A percentile compares a stretch with the other conserved stretches of the same genome.
These are phyloP conservation scores for Orius laevigatus DNA, from an alignment of 1,140 invertebrate genomes.

Conservation along the genomic window DNA sequence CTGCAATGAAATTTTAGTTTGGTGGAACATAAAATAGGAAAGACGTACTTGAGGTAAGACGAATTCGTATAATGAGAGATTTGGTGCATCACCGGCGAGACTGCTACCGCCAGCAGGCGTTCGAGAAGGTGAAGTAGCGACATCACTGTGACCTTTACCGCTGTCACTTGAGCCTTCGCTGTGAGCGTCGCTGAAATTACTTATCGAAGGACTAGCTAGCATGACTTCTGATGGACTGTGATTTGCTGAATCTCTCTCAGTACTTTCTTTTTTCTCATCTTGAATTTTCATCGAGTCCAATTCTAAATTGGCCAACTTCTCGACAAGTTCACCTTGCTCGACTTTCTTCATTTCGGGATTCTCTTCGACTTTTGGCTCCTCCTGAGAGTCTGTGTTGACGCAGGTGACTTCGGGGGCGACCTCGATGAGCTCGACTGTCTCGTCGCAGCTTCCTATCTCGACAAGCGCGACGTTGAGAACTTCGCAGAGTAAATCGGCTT, in stretches of 20 bases:
- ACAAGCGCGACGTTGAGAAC: too few species aligned
- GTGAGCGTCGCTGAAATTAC: slow-evolving; percentile 46
- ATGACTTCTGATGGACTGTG: slow-evolving; percentile 47
- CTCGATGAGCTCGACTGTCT: too few species aligned
- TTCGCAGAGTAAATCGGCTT: too few species aligned
- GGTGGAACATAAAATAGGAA: background rate
- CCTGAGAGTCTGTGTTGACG: too few species aligned
- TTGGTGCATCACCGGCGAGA: slow-evolving; percentile 19
- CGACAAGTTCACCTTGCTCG: slow-evolving; percentile 8
- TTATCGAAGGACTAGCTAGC: slow-evolving; percentile 41
- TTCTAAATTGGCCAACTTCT: slow-evolving; percentile 16
- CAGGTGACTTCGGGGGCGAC: too few species aligned
- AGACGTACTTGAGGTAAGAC: slow-evolving; percentile 19
- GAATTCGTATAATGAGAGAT: slow-evolving; percentile 19
- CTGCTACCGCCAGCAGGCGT: slow-evolving; percentile 22
- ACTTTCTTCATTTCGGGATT: slow-evolving; percentile 14
- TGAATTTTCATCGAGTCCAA: slow-evolving; percentile 16
- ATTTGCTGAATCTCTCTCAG: slow-evolving; percentile 46
- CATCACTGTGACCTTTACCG: slow-evolving; percentile 54
- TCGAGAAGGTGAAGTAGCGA: slow-evolving; percentile 37
- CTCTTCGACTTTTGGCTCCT: background rate
- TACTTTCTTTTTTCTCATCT: slow-evolving; percentile 8
- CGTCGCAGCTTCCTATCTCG: too few species aligned
- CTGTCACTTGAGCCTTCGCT: slow-evolving; percentile 60
- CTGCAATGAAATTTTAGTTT: slow-evolving; percentile 36